These are phyloP conservation scores for Rhabdophis nuchalis DNA, from an alignment of 2,797 vertebrate species.

Conservation along the genomic window DNA sequence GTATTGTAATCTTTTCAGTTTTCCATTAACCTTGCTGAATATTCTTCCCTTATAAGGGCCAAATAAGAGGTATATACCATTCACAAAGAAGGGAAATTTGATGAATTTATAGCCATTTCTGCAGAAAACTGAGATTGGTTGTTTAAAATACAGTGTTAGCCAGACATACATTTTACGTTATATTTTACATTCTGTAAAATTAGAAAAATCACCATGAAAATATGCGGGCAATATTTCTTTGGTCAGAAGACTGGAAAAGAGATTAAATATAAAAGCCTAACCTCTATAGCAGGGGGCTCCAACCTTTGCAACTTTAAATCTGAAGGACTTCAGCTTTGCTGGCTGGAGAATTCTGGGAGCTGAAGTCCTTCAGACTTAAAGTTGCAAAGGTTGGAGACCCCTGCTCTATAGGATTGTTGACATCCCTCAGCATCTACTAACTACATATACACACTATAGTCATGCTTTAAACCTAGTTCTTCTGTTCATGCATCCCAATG, in stretches of 20 bases:
- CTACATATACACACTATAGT: neutral
- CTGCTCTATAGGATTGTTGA: neutral
- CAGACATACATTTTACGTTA: neutral
- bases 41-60: neutral
- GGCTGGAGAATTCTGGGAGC: too few relatives aligned
- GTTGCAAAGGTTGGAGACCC: too few relatives aligned
- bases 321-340: too few relatives aligned
- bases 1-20: neutral
- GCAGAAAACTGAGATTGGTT: neutral
- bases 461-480: neutral
- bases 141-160: neutral
- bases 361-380: too few relatives aligned
- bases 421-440: neutral
- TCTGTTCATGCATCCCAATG: neutral
- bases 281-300: too few relatives aligned
- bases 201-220: neutral
- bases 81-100: neutral
- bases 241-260: neutral
- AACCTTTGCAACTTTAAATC: too few relatives aligned
- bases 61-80: neutral
- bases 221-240: neutral
- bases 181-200: neutral
- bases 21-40: neutral
- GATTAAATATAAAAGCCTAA: neutral
- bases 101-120: neutral